Evolutionary conservation across 1,140 invertebrate genomes (phyloP), one percentile per base, ranked within the genome.

Genomic region (Cherax destructor): DNA sequence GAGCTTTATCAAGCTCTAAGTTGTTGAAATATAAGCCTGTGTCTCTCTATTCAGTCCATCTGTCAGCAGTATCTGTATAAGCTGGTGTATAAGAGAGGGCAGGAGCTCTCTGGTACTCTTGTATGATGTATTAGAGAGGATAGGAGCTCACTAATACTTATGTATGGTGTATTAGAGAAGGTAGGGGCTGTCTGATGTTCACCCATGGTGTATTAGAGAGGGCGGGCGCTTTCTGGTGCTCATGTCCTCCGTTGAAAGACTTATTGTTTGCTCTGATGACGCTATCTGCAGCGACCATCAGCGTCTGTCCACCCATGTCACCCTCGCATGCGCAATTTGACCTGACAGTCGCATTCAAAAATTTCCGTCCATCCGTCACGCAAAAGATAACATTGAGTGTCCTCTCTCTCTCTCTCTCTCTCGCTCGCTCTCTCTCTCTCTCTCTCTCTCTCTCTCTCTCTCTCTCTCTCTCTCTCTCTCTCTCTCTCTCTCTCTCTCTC

Each of bases 211-310:
- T 83, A 89, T 83, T 80, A 83, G 69, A 47, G 79, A 81, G 78
- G 65, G 79, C 83, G 79, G 87, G 79, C 79, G 52, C 61, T 59
- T 16, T 24, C 16, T 79, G 50, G 65, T 49, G 56, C 69, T 30
- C 52, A 41, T 79, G 78, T 81, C 79, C 83, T 79, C 74, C 72
- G 87, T 76, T 74, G 87, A 89, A 79, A 72, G 79, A 47, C 79
- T 79, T 83, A 83, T 89, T 89, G 87, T 89, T 89, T 89, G 87
- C 87, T 61, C 49, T 89, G 87, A 89, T 89, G 87, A 89, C 87
- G 79, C 79, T 89, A 89, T 89, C 87, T 61, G 79, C 21, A 18
- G 69, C 61, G 41, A 24, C 87, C 87, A 89, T 89, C 87, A 56
- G 61, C 49, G 87, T 59, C 87, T 89, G 87, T 89, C 87, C 87